phyloP scores from a whole-genome alignment of 2,113 vertebrate species.

The Theristicus caerulescens region DNA sequence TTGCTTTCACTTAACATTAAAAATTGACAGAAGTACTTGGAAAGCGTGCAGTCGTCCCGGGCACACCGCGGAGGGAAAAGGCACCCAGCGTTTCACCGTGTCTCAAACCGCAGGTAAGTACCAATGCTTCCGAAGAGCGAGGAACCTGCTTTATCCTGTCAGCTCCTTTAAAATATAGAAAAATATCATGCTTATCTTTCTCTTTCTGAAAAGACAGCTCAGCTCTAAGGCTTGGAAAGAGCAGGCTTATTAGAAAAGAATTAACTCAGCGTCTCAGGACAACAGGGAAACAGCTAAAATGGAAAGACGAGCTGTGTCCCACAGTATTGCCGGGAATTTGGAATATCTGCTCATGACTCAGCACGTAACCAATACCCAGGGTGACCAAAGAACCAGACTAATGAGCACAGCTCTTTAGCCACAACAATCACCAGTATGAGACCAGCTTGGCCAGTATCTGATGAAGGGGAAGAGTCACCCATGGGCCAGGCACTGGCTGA shows the following conservation, averaged over 20 bases:
- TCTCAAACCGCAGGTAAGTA: background rate
- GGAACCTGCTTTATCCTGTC: fast-evolving
- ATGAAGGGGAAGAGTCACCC: background rate
- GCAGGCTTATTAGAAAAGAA: background rate
- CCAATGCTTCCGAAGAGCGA: fast-evolving
- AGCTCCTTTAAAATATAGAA: background rate
- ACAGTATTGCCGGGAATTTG: background rate
- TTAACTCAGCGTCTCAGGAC: background rate
- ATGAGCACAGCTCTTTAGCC: background rate
- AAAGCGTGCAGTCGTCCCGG: fast-evolving
- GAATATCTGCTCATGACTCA: fast-evolving
- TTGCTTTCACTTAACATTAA: background rate
- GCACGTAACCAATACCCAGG: background rate
- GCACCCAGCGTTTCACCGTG: fast-evolving
- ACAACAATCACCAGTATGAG: fast-evolving
- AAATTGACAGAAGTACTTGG: background rate
- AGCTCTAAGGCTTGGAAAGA: background rate
- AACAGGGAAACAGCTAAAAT: too few species aligned
- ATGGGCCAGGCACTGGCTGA: background rate
- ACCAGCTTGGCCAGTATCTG: fast-evolving
- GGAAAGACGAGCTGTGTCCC: fast-evolving
- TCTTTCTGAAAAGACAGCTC: background rate
- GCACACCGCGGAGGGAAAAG: background rate
- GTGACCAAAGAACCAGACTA: background rate
- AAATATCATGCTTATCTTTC: fast-evolving